A percentile compares a stretch with the other conserved stretches of the same genome.
Evolutionary conservation across 2,888 invertebrate species (phyloP).

Genomic region (Xestobium rufovillosum): DNA sequence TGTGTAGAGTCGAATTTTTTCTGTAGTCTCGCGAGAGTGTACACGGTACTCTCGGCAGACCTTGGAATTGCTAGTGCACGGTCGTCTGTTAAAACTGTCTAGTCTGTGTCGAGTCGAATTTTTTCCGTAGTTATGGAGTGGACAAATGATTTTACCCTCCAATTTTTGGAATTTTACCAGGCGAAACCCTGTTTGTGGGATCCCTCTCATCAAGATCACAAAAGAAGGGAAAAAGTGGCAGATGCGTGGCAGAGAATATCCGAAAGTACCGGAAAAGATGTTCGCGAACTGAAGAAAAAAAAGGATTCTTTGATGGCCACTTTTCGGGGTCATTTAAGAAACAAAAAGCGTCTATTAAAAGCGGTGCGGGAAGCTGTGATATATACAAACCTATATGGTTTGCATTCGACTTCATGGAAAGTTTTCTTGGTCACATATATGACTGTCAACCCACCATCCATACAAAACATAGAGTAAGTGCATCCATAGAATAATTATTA

Average conservation of each 20-base stretch:
- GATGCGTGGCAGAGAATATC: conserved; percentile 14
- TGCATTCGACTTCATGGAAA: conserved; percentile 20
- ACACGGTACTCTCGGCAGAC: no score
- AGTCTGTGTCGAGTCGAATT: no score
- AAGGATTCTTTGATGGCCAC: conserved; percentile 20
- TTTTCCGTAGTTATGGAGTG: no score
- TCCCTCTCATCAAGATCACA: conserved; percentile 11
- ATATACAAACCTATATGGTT: conserved; percentile 22
- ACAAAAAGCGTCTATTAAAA: conserved; percentile 17
- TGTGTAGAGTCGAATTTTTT: no score
- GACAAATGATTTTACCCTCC: neutral
- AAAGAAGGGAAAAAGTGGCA: conserved; percentile 9
- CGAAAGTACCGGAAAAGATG: conserved; percentile 7
- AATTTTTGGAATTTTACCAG: conserved; percentile 12
- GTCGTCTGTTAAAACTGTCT: no score
- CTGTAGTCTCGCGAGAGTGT: no score
- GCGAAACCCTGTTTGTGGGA: conserved; percentile 11
- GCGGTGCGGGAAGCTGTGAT: conserved; percentile 17
- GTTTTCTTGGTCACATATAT: conserved; percentile 14
- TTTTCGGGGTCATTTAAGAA: conserved; percentile 15
- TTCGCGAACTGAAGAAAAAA: conserved; percentile 16
- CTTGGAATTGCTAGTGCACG: no score
- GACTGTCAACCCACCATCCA: neutral
- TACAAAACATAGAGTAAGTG: neutral
- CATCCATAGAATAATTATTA: no score